Evolutionary conservation across 2,797 vertebrate genomes (phyloP).

Genomic region (Sebastes cheni): DNA sequence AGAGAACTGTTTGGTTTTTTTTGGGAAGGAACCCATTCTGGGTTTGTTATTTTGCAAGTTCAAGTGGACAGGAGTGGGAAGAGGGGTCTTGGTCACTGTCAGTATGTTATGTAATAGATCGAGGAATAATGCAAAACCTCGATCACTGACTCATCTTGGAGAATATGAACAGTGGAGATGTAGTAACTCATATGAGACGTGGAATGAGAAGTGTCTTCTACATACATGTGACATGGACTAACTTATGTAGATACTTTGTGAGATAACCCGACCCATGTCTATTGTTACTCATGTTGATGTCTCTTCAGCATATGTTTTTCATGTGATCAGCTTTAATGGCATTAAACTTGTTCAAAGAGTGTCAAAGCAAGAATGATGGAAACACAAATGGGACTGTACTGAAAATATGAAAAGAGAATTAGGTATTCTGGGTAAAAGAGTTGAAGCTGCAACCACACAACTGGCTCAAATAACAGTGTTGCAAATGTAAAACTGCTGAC

Average conservation of each 20-base stretch:
- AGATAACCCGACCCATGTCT: constrained; percentile 3
- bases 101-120: neutral
- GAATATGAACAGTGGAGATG: neutral
- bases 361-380: neutral
- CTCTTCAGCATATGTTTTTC: neutral
- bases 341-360: neutral
- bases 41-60: neutral
- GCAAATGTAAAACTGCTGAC: neutral
- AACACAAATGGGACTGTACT: neutral
- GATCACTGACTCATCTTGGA: neutral
- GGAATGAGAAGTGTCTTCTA: neutral
- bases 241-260: constrained; percentile 9
- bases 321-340: neutral
- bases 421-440: neutral
- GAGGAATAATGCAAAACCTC: neutral
- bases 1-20: neutral
- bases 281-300: neutral
- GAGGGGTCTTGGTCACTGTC: neutral
- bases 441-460: neutral
- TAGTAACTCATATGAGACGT: neutral
- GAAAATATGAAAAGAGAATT: neutral
- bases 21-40: neutral
- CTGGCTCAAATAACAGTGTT: neutral
- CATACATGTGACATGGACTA: neutral
- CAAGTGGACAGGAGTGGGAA: neutral